Conservation (phyloP, 1,140 invertebrate species). For the Lepidotrigona ventralis region DNA sequence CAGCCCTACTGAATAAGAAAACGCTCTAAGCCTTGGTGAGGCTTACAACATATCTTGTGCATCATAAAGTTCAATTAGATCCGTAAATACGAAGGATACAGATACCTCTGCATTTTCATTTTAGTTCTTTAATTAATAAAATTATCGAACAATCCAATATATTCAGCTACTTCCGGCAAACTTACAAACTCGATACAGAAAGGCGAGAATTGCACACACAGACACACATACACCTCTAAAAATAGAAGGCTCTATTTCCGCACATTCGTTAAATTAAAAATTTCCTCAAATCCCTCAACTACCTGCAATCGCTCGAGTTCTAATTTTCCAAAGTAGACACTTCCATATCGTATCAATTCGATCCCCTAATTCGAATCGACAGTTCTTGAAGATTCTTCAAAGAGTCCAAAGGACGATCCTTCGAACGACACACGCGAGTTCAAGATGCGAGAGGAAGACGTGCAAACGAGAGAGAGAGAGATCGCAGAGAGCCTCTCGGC, state of each 20-base stretch:
- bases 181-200: not conserved
- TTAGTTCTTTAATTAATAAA: no score
- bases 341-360: not conserved
- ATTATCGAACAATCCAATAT: no score
- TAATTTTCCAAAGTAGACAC: not conserved
- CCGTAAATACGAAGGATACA: not conserved
- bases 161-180: not conserved
- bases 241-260: not conserved
- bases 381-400: no score
- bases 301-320: not conserved
- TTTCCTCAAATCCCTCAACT: not conserved
- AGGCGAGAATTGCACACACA: not conserved
- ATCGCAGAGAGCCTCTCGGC: no score
- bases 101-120: not conserved
- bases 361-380: not conserved
- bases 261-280: not conserved
- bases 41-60: not conserved
- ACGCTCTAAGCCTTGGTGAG: not conserved
- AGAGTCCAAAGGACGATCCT: no score
- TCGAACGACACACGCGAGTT: not conserved
- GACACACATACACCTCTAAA: not conserved
- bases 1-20: not conserved
- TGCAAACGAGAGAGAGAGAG: not conserved
- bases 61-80: constrained; percentile 9
- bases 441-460: no score